Conservation (phyloP, 2,113 vertebrate genomes). For the Trichechus manatus region DNA sequence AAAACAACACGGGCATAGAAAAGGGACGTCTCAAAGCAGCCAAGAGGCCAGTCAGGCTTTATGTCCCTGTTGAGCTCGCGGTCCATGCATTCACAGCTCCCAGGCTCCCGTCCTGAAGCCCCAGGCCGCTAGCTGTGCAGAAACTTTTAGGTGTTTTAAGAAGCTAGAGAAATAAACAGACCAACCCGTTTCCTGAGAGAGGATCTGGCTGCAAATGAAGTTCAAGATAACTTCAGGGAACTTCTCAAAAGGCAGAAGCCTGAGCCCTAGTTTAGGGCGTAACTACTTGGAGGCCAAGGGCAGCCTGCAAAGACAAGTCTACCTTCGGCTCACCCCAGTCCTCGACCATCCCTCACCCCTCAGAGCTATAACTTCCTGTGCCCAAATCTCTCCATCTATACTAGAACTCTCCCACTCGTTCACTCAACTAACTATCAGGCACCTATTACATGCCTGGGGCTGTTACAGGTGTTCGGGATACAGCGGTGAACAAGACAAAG, state of each 20-base stretch:
- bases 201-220: neutral
- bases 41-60: neutral
- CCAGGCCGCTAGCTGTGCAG: neutral
- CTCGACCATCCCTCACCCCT: neutral
- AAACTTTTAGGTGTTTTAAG: neutral
- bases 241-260: neutral
- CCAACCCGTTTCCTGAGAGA: neutral
- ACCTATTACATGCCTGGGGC: neutral
- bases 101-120: neutral
- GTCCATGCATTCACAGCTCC: neutral
- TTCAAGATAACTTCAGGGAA: neutral
- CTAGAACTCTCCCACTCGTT: neutral
- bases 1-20: neutral
- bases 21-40: neutral
- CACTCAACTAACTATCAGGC: neutral
- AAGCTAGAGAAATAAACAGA: neutral
- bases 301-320: neutral
- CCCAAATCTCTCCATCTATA: neutral
- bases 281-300: neutral
- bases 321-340: no score
- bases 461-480: fast-evolving
- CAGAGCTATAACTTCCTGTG: neutral
- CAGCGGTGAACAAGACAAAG: neutral
- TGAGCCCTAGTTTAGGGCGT: neutral
- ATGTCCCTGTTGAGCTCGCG: neutral